Evolutionary conservation across 2,888 invertebrate genomes (phyloP), one percentile per base, ranked within the genome.

Genomic region (Priocnemis perturbator): DNA sequence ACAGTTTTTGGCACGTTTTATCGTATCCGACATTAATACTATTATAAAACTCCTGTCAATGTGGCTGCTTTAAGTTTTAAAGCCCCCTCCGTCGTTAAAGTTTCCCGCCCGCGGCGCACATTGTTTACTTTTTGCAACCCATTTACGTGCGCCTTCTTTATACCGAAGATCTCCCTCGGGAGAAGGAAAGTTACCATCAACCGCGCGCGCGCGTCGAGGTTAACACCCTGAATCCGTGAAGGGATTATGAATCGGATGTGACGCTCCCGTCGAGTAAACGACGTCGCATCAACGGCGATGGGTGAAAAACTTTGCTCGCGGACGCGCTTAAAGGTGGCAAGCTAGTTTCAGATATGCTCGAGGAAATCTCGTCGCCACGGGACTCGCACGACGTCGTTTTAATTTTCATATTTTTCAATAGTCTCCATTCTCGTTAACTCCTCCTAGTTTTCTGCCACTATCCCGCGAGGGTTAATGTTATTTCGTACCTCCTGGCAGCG

Each of bases 211-310:
- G 50, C 21, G 17, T 4, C 5, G 44, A 20, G 60, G n/a, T 47
- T 44, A 59, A 59, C 55, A 55, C 23, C 23, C 37, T 37, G 37
- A 37, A 58, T 64, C 53, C 55, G 30, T 5, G 44, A n/a, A 53
- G 58, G 65, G 68, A 71, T 71, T 71, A 62, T 59, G 62, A 65
- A 69, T 56, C 64, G 64, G 59, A 62, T 59, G 68, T 65, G 52
- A 52, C 55, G 65, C 53, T 60, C 48, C 52, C 52, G 67, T 60
- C 63, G 57, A 71, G 70, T 61, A 74, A 74, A 74, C 67, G 74
- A 60, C 58, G 47, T 60, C 65, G 63, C 53, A 60, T 63, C 47
- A 62, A 64, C 65, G 57, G 59, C 48, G 59, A 62, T 60, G 62
- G 52, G 64, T 67, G 67, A 66, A 71, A 74, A 73, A 64, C 70